Conservation (phyloP, 2,888 invertebrate species). For the Meiosimyza platycephala region DNA sequence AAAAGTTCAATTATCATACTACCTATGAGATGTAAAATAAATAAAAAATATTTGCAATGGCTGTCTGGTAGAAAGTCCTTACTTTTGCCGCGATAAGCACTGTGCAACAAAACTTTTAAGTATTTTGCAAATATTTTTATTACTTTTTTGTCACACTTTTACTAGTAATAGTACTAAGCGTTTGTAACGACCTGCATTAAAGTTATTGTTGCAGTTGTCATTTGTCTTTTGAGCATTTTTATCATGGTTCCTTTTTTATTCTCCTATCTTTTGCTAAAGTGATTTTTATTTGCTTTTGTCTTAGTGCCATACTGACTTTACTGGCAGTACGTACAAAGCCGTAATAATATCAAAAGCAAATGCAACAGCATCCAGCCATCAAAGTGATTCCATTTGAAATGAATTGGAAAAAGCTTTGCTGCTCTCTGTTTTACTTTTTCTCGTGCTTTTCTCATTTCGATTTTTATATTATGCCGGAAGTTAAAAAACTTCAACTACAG, state of each 20-base stretch:
- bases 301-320: not conserved
- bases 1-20: too few species aligned
- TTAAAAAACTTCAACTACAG: constrained; percentile 21
- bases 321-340: constrained; percentile 9
- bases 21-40: too few species aligned
- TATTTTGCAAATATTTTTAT: too few species aligned
- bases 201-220: too few species aligned
- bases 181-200: too few species aligned
- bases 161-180: too few species aligned
- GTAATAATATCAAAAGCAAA: constrained; percentile 17
- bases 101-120: too few species aligned
- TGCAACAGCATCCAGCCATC: too few species aligned
- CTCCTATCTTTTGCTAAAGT: not conserved
- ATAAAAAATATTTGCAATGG: too few species aligned
- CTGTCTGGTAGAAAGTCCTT: too few species aligned
- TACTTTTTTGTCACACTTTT: too few species aligned
- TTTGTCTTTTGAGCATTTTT: constrained; percentile 9
- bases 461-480: constrained; percentile 24
- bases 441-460: constrained; percentile 40
- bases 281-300: not conserved
- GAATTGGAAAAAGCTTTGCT: constrained; percentile 20
- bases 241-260: constrained; percentile 39
- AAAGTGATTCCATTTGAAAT: not conserved
- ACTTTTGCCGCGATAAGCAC: too few species aligned
- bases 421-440: constrained; percentile 40